Conservation (phyloP, 2,113 vertebrate species). For the Brachyhypopomus gauderio region DNA sequence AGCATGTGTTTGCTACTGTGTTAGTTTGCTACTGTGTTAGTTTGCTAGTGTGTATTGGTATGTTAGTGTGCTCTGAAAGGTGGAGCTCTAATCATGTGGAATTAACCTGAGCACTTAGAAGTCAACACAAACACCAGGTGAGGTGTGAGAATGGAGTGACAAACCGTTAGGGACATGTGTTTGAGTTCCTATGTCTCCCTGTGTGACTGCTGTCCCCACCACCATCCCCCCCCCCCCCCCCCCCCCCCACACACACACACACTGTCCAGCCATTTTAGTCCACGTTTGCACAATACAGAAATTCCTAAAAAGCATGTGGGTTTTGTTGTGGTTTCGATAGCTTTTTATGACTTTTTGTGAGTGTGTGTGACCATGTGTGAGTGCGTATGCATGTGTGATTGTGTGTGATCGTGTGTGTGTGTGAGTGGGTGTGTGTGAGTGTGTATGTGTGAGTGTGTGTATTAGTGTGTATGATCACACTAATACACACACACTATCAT, state of each 20-base stretch:
- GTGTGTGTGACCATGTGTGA: constrained; percentile 20
- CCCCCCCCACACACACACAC: constrained; percentile 13
- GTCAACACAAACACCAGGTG: too few species aligned
- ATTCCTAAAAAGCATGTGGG: constrained; percentile 53
- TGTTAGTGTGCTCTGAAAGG: neutral
- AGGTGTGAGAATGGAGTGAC: too few species aligned
- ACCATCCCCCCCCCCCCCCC: too few species aligned
- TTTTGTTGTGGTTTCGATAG: constrained; percentile 47
- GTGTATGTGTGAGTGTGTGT: too few species aligned
- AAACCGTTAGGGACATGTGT: neutral
- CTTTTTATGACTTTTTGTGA: constrained; percentile 22
- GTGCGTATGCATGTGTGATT: neutral
- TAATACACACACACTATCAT: constrained; percentile 18
- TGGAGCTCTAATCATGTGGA: neutral
- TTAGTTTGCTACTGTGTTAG: too few species aligned
- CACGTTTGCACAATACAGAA: constrained; percentile 52
- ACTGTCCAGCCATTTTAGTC: constrained; percentile 37
- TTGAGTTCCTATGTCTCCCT: too few species aligned
- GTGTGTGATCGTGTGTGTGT: neutral
- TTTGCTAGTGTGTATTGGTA: neutral
- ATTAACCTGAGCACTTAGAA: neutral
- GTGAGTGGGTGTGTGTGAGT: too few species aligned
- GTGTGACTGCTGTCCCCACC: neutral
- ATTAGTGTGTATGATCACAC: too few species aligned
- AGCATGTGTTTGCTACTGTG: too few species aligned